Base-by-base conservation (phyloP, 1,140 invertebrate genomes). In the Musca vetustissima region DNA sequence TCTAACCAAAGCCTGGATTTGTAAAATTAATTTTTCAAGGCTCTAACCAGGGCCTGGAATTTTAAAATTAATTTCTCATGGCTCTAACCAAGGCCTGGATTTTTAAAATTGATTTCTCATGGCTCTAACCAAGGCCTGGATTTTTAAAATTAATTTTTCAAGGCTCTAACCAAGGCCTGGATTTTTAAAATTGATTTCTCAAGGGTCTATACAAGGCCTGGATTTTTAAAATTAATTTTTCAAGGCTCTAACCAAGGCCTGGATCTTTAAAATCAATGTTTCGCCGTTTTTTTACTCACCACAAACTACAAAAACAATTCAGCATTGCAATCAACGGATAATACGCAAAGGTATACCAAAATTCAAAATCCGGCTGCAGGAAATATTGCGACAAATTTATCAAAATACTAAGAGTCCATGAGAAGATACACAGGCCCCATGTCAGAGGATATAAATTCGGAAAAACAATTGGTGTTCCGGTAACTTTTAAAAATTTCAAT, bases 261-360 rank as follows among this genome's bases (percentile, higher is more conserved):
- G 28, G 11, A 43, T 43, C 11, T 13, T 43, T 43, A 11, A 13
- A 43, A 43, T 2, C 3, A 28, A 28, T 28, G n/a, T n/a, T n/a
- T n/a, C n/a, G n/a, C n/a, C n/a, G n/a, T n/a, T 28, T 8, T 8
- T 8, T 3, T 25, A 66, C 71, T 66, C 73, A 84, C 89, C 89
- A 90, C 24, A 90, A 75, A 17, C 87, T 86, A 78, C 88, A 88
- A 53, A 90, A 88, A 72, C 88, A 86, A 73, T 90, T 89, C 4
- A 90, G 73, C 88, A 89, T 89, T 4, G 89, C 89, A 48, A 90
- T 84, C 48, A 90, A 89, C 69, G 88, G 89, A 73, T 88, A 90
- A 73, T 89, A 90, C 25, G 87, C 88, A 52, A 89, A 88, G 0
- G 88, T 89, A 73, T 90, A 88, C 88, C 88, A 89, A 36, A 89